Percentiles rank a stretch among this genome's conserved stretches.
Evolutionary conservation across 2,113 vertebrate species (phyloP).

Genomic region (Scalopus aquaticus): DNA sequence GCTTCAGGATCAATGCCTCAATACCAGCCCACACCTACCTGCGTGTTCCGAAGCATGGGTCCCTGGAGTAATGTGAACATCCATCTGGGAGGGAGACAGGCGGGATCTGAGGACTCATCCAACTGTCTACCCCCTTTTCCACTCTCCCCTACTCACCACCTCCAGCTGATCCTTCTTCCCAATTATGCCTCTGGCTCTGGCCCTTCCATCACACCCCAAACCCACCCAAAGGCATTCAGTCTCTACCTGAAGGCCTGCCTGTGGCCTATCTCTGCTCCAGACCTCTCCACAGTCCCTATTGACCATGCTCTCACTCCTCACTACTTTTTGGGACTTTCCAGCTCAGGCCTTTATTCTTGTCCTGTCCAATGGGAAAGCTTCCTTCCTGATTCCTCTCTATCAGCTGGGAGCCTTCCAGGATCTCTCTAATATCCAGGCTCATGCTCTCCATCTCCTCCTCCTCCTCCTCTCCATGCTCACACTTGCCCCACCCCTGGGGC

Average conservation of each 20-base stretch:
- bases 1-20: background rate
- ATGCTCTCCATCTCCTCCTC: background rate
- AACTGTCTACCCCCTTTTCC: background rate
- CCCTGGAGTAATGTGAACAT: slow-evolving; percentile 96
- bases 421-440: background rate
- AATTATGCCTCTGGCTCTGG: background rate
- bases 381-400: background rate
- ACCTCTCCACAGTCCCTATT: background rate
- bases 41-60: slow-evolving; percentile 96
- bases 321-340: background rate
- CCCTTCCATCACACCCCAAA: background rate
- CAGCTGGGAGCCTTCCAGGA: background rate
- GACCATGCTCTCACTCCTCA: background rate
- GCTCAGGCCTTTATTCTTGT: background rate
- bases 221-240: background rate
- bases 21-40: slow-evolving; percentile 83
- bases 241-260: background rate
- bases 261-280: background rate
- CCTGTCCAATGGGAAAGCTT: background rate
- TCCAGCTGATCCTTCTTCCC: background rate
- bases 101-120: background rate
- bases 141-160: background rate
- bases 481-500: background rate
- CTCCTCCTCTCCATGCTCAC: background rate
- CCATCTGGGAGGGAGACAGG: slow-evolving; percentile 87